Conservation (phyloP, 2,797 vertebrate species). For the Huso huso region DNA sequence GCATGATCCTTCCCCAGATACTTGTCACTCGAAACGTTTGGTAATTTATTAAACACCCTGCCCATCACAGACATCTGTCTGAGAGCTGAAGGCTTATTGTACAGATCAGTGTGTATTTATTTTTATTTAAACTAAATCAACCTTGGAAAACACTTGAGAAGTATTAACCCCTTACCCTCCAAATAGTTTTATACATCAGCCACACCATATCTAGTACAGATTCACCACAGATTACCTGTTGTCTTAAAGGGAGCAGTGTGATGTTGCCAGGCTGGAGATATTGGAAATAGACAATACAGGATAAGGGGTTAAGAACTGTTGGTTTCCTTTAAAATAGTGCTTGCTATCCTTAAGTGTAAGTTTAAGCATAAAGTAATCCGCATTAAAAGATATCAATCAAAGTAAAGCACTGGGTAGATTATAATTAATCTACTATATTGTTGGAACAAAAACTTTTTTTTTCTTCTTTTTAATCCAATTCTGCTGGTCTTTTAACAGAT, state of each 20-base stretch:
- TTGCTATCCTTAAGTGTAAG: conserved; percentile 17
- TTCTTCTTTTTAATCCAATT: conserved; percentile 7
- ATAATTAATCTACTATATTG: conserved; percentile 13
- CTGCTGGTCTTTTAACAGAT: not conserved
- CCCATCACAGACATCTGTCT: too few relatives aligned
- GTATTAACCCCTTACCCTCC: too few relatives aligned
- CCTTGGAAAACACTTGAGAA: too few relatives aligned
- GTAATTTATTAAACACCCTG: conserved; percentile 17
- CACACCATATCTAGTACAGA: too few relatives aligned
- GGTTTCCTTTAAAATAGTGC: conserved; percentile 29
- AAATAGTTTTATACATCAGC: too few relatives aligned
- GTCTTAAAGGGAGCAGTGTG: too few relatives aligned
- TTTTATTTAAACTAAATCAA: too few relatives aligned
- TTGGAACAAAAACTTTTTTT: conserved; percentile 20
- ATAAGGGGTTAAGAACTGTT: conserved; percentile 35
- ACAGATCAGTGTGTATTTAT: too few relatives aligned
- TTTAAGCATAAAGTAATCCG: conserved; percentile 2
- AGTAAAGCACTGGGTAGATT: too few relatives aligned
- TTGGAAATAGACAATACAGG: conserved; percentile 27
- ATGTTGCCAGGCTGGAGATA: not conserved
- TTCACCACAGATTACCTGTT: too few relatives aligned
- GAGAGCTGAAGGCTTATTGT: too few relatives aligned
- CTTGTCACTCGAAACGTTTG: conserved; percentile 22
- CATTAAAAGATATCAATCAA: too few relatives aligned
- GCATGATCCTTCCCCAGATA: conserved; percentile 23